These are phyloP conservation scores for Bos taurus DNA, from an alignment of 2,113 vertebrate species.

Conservation along the genomic window DNA sequence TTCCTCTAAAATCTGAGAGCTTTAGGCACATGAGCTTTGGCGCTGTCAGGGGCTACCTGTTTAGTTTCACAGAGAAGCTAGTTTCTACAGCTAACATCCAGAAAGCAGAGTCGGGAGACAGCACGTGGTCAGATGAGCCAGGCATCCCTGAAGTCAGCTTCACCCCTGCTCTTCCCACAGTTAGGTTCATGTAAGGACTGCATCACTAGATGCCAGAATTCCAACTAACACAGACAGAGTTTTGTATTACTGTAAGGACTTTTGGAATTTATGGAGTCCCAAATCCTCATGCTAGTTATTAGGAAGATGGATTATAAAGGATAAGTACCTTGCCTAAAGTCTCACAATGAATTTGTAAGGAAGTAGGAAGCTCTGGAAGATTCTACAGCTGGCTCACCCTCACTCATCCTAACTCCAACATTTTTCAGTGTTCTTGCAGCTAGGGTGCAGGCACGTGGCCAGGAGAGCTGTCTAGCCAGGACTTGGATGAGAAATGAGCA, in stretches of 20 bases:
- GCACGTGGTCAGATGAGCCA: not conserved
- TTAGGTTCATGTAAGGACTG: not conserved
- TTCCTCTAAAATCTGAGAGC: not conserved
- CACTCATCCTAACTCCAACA: not conserved
- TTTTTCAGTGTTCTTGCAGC: not conserved
- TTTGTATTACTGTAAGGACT: not conserved
- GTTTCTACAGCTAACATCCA: not conserved
- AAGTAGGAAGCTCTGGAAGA: not conserved
- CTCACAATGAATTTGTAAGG: not conserved
- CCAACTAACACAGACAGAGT: not conserved
- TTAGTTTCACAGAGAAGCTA: not conserved
- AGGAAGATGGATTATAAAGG: slow-evolving; percentile 46
- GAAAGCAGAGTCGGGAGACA: not conserved
- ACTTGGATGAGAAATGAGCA: not conserved
- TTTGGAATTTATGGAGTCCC: not conserved
- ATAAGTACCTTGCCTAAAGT: slow-evolving; percentile 12
- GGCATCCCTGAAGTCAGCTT: not conserved
- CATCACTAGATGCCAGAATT: not conserved
- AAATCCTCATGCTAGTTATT: slow-evolving; percentile 38
- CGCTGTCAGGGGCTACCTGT: not conserved
- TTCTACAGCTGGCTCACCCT: not conserved
- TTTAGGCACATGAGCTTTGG: not conserved
- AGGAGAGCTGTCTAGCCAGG: not conserved
- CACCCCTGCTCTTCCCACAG: not conserved
- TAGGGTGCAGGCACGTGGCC: not conserved